Percentiles rank a stretch among this genome's conserved stretches.
These are phyloP conservation scores for Psittacula echo DNA, from an alignment of 2,797 vertebrate species.

Conservation along the genomic window DNA sequence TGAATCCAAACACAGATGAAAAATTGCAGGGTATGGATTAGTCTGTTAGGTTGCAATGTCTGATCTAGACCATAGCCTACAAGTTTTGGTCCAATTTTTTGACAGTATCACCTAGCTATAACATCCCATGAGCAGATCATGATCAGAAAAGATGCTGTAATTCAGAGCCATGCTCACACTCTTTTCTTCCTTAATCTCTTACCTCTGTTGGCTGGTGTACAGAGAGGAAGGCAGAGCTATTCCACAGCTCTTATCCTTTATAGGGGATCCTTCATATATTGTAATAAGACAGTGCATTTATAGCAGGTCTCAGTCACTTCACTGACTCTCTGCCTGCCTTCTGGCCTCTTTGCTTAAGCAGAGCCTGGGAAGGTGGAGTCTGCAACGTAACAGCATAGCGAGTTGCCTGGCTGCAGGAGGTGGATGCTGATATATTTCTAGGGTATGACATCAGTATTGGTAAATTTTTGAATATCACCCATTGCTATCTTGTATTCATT, in stretches of 20 bases:
- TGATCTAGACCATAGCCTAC: background rate
- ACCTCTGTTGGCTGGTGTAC: background rate
- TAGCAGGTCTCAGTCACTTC: background rate
- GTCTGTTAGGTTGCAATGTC: background rate
- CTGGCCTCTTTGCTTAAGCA: background rate
- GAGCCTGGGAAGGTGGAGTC: background rate
- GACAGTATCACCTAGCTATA: background rate
- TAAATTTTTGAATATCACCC: background rate
- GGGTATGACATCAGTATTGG: background rate
- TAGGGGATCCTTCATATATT: background rate
- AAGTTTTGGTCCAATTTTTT: background rate
- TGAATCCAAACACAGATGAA: background rate
- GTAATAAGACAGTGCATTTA: background rate
- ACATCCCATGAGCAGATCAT: background rate
- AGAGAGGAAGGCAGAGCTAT: background rate
- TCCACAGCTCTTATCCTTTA: background rate
- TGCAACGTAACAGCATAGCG: fast-evolving
- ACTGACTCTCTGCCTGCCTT: background rate
- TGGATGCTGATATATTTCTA: fast-evolving
- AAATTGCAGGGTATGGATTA: background rate
- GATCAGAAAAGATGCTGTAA: background rate
- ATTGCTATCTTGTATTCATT: background rate
- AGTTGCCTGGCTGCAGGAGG: fast-evolving
- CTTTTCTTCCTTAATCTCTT: background rate
- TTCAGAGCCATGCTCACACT: background rate